phyloP scores from a whole-genome alignment of 2,113 vertebrate genomes.

The Phocoena phocoena region DNA sequence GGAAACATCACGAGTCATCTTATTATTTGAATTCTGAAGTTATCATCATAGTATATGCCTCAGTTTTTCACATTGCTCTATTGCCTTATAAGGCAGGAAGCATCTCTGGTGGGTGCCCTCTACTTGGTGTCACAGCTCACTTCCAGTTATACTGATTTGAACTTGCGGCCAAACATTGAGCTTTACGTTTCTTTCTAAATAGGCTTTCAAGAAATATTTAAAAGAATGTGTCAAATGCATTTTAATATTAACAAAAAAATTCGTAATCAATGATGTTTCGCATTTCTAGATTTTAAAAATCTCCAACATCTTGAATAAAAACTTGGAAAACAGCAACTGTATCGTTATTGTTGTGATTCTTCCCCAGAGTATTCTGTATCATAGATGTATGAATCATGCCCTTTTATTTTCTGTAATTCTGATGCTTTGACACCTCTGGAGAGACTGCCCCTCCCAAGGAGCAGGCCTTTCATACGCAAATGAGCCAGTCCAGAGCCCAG shows the following conservation, averaged over 20 bases:
- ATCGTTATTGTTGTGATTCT: not conserved
- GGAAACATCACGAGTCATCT: not conserved
- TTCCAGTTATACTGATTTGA: not conserved
- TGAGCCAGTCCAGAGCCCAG: too few species aligned
- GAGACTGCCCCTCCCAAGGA: too few species aligned
- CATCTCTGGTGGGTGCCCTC: rapidly evolving
- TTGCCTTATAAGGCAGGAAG: rapidly evolving
- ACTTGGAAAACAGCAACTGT: not conserved
- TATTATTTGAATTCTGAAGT: not conserved
- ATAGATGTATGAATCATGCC: not conserved
- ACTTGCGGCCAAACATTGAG: not conserved
- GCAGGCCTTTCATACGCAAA: not conserved
- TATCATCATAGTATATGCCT: not conserved
- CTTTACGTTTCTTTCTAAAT: not conserved
- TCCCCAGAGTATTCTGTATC: not conserved
- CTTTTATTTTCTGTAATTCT: not conserved
- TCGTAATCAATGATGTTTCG: not conserved
- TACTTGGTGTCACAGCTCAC: not conserved
- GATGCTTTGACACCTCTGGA: not conserved
- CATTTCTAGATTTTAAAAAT: not conserved
- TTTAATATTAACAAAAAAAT: not conserved
- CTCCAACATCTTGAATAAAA: not conserved
- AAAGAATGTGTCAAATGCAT: not conserved
- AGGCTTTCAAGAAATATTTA: not conserved
- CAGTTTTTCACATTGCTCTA: not conserved